phyloP scores from a whole-genome alignment of 92 coral and sea anemone genomes.

The Phenganax stokvisi region DNA sequence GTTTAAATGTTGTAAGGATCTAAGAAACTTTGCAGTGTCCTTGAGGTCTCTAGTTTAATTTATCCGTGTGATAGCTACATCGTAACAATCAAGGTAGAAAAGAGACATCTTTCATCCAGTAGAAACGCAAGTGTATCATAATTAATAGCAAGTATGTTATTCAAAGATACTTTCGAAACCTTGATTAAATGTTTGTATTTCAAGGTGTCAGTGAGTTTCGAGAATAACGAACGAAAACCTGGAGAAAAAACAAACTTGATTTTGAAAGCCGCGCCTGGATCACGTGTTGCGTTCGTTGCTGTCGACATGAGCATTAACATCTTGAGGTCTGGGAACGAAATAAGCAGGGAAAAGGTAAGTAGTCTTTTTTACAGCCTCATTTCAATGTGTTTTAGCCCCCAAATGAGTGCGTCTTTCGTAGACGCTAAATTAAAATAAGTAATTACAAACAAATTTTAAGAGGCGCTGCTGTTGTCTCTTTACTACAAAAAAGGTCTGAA shows the following conservation, averaged over 20 bases:
- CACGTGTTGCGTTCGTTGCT: slow-evolving; percentile 81
- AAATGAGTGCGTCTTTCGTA: background rate
- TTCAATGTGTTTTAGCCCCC: background rate
- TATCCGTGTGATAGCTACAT: background rate
- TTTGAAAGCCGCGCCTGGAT: slow-evolving; percentile 75
- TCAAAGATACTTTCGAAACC: background rate
- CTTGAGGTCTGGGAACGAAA: slow-evolving; percentile 68
- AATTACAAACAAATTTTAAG: no score
- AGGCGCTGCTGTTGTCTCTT: no score
- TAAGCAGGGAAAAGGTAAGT: slow-evolving; percentile 61
- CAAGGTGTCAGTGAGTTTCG: slow-evolving; percentile 67
- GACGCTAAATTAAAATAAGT: background rate
- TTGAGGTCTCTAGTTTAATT: background rate
- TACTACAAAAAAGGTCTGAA: no score
- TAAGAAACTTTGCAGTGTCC: no score
- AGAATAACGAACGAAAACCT: slow-evolving; percentile 62
- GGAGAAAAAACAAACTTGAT: slow-evolving; percentile 71
- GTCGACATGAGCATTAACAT: slow-evolving; percentile 90
- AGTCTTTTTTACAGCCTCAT: background rate
- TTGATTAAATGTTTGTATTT: background rate
- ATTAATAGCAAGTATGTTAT: background rate
- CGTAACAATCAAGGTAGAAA: no score
- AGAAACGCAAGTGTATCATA: no score
- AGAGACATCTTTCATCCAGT: no score
- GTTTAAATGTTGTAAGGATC: no score